Conservation (phyloP, 2,113 vertebrate genomes). For the Stegastes partitus region DNA sequence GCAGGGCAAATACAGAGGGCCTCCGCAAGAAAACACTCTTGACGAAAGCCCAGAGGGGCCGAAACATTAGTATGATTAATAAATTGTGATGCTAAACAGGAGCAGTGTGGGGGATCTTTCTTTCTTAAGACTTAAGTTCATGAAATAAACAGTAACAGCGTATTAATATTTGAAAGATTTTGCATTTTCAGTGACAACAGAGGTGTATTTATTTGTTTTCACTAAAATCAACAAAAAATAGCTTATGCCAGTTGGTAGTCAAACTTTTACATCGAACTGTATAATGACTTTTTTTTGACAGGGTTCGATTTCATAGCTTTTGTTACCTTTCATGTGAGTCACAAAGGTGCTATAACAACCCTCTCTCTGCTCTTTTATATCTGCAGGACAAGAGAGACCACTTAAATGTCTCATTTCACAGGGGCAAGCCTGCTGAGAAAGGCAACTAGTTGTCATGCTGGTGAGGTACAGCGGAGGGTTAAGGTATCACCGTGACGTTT, state of each 20-base stretch:
- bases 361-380: conserved; percentile 23
- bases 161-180: neutral
- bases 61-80: too few relatives aligned
- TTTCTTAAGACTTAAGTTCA: too few relatives aligned
- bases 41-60: too few relatives aligned
- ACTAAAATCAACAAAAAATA: neutral
- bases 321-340: conserved; percentile 14
- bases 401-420: conserved; percentile 60
- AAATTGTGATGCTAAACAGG: too few relatives aligned
- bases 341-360: conserved; percentile 16
- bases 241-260: neutral
- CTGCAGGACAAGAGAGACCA: conserved; percentile 33
- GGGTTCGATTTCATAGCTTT: conserved; percentile 11
- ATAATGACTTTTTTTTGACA: conserved; percentile 4
- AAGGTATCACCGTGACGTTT: conserved; percentile 37
- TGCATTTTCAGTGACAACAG: neutral
- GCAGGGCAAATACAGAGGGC: too few relatives aligned
- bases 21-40: too few relatives aligned
- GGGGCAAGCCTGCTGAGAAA: conserved; percentile 38
- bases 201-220: neutral
- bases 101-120: too few relatives aligned
- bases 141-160: too few relatives aligned
- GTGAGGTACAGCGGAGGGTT: conserved; percentile 45
- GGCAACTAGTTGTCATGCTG: conserved; percentile 62
- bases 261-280: conserved; percentile 1